Evolutionary conservation across 2,888 invertebrate species (phyloP).

Genomic region (Drosophila macrothrix): DNA sequence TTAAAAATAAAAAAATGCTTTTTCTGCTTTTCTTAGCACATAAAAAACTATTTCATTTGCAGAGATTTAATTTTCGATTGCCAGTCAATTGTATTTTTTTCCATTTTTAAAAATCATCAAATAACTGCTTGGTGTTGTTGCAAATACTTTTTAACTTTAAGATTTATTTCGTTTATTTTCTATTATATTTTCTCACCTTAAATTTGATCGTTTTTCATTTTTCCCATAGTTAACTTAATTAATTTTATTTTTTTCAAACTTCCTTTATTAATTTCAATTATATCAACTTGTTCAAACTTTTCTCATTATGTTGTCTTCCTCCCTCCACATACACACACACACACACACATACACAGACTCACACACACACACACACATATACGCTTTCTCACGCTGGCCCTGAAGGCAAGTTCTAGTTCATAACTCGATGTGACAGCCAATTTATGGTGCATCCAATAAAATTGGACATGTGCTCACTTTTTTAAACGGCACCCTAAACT

Average conservation of each 20-base stretch:
- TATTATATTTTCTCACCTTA: not conserved
- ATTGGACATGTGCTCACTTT: constrained; percentile 63
- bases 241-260: not conserved
- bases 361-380: not conserved
- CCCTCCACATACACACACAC: not conserved
- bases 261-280: constrained; percentile 3
- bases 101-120: too few relatives aligned
- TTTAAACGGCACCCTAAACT: constrained; percentile 42
- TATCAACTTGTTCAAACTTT: not conserved
- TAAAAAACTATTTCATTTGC: too few relatives aligned
- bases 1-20: too few relatives aligned
- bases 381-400: constrained; percentile 50
- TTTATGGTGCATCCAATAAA: constrained; percentile 55
- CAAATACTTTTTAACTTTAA: not conserved
- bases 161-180: not conserved
- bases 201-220: not conserved
- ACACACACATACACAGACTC: too few relatives aligned
- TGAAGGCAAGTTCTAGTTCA: constrained; percentile 48
- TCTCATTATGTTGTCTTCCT: constrained; percentile 1
- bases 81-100: too few relatives aligned
- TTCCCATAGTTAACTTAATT: not conserved
- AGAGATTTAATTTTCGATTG: too few relatives aligned
- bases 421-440: constrained; percentile 59
- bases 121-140: not conserved
- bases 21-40: too few relatives aligned